These are phyloP conservation scores for Saccopteryx bilineata DNA, from an alignment of 2,113 vertebrate species.

Conservation along the genomic window DNA sequence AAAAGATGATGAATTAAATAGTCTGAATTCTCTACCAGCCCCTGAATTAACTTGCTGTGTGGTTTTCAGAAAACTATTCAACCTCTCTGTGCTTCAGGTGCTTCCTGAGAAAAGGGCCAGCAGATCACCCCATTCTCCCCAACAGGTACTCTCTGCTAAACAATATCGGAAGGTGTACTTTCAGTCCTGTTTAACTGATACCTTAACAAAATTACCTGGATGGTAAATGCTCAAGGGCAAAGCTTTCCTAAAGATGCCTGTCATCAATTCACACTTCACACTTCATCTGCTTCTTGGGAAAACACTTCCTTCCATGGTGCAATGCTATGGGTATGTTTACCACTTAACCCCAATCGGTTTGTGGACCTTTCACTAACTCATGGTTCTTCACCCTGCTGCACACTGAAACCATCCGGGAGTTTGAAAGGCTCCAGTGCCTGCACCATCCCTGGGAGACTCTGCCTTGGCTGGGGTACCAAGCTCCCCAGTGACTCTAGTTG, in stretches of 20 bases:
- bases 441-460: slow-evolving; percentile 4
- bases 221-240: not conserved
- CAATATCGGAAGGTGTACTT: not conserved
- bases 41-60: not conserved
- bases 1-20: not conserved
- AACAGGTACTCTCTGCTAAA: not conserved
- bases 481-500: slow-evolving; percentile 29
- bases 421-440: not conserved
- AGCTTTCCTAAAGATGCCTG: not conserved
- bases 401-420: slow-evolving; percentile 30
- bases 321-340: not conserved
- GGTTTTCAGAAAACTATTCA: slow-evolving; percentile 16
- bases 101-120: not conserved
- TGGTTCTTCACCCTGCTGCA: not conserved
- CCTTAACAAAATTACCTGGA: not conserved
- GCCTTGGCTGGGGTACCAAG: not conserved
- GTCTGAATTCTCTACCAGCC: not conserved
- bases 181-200: not conserved
- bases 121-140: not conserved
- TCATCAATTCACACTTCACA: not conserved
- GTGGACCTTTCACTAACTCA: not conserved
- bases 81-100: not conserved
- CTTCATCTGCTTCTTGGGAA: not conserved
- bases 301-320: not conserved
- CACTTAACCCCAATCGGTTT: not conserved